phyloP scores from a whole-genome alignment of 2,888 invertebrate genomes.

The Clanis bilineata region DNA sequence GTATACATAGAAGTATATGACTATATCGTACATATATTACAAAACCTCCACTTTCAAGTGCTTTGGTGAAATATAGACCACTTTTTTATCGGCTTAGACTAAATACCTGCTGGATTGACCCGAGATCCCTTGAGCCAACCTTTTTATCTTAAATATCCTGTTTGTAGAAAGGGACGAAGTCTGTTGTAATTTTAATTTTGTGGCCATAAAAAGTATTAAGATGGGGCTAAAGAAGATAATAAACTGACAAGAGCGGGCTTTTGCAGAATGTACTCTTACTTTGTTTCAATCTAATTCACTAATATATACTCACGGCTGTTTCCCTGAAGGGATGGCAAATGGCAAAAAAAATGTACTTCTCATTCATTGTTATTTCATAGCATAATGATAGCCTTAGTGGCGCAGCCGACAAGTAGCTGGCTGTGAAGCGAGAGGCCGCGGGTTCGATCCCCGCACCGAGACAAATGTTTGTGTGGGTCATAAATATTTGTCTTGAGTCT shows the following conservation, averaged over 20 bases:
- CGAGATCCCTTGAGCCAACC: slow-evolving; percentile 7
- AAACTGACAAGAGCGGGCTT: background rate
- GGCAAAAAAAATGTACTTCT: too few relatives aligned
- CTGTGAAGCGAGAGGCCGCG: too few relatives aligned
- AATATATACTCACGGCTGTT: too few relatives aligned
- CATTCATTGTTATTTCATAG: too few relatives aligned
- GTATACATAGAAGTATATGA: too few relatives aligned
- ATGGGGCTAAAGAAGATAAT: background rate
- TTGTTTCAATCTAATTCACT: too few relatives aligned
- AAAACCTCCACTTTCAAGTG: background rate
- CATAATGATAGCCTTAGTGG: too few relatives aligned
- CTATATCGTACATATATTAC: background rate
- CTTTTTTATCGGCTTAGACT: slow-evolving; percentile 6
- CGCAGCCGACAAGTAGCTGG: too few relatives aligned
- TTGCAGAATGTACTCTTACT: background rate
- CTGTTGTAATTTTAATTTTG: slow-evolving; percentile 6
- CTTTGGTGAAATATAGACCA: background rate
- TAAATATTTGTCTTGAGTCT: too few relatives aligned
- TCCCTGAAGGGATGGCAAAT: too few relatives aligned
- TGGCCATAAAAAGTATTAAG: slow-evolving; percentile 2
- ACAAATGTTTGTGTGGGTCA: too few relatives aligned
- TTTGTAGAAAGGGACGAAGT: background rate
- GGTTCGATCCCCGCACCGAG: too few relatives aligned
- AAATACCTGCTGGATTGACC: slow-evolving; percentile 13
- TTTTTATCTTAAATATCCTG: slow-evolving; percentile 7